Conservation (phyloP, 2,797 vertebrate genomes). For the Otolemur crassicaudatus region DNA sequence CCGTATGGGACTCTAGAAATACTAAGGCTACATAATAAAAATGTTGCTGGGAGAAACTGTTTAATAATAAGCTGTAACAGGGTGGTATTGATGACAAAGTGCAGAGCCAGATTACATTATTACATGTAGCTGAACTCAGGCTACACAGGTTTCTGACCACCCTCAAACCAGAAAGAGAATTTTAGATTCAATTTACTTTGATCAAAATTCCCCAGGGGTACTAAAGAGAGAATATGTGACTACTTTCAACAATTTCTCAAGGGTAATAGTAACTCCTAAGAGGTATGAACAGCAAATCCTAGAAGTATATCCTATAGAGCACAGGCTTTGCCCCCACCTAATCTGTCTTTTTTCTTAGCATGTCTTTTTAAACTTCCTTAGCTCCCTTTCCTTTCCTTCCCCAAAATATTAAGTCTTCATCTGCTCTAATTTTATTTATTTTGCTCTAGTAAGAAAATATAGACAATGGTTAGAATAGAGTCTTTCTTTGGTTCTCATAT, state of each 20-base stretch:
- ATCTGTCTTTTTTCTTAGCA: background rate
- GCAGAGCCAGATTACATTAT: background rate
- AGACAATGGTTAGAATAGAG: background rate
- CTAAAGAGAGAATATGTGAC: slow-evolving; percentile 19
- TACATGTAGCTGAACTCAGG: background rate
- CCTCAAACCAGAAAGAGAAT: background rate
- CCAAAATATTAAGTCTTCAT: background rate
- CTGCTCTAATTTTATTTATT: background rate
- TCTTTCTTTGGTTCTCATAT: background rate
- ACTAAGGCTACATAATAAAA: background rate
- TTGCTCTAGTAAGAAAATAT: background rate
- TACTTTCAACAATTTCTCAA: slow-evolving; percentile 28
- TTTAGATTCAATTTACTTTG: slow-evolving; percentile 33
- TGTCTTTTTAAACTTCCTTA: background rate
- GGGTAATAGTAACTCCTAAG: background rate
- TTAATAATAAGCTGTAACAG: background rate
- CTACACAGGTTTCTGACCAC: background rate
- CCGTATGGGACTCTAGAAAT: background rate
- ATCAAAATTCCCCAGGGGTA: slow-evolving; percentile 9
- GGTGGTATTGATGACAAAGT: background rate
- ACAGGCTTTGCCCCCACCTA: background rate
- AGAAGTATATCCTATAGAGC: background rate
- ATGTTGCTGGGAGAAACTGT: background rate
- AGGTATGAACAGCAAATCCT: background rate
- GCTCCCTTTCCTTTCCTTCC: background rate